Evolutionary conservation across 2,888 invertebrate species (phyloP).

Genomic region (Odontocolon sp.): DNA sequence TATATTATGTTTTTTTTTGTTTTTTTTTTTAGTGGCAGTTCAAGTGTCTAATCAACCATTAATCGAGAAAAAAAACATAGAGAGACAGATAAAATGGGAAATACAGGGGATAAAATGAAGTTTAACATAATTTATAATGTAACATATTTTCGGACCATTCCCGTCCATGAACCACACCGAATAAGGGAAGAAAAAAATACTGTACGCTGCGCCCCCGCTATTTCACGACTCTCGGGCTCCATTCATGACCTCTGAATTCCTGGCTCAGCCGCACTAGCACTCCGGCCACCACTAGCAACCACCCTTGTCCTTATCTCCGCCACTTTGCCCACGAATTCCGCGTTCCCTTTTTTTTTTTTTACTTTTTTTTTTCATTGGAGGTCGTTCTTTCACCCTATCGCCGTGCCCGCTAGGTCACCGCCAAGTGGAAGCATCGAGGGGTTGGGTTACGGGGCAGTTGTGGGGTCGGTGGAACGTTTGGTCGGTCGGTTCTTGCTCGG

Average conservation of each 20-base stretch:
- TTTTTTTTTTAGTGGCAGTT: neutral
- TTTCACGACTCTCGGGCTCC: neutral
- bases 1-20: neutral
- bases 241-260: constrained; percentile 27
- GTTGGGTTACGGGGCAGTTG: constrained; percentile 13
- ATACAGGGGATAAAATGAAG: constrained; percentile 7
- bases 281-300: constrained; percentile 29
- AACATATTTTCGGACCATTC: no score
- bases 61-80: neutral
- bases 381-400: constrained; percentile 61
- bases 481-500: constrained; percentile 27
- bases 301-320: constrained; percentile 51
- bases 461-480: constrained; percentile 1
- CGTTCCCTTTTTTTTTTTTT: constrained; percentile 45
- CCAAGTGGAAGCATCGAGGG: constrained; percentile 44
- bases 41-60: constrained; percentile 18
- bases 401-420: constrained; percentile 43
- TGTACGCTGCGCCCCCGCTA: neutral
- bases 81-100: neutral
- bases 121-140: constrained; percentile 9
- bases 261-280: constrained; percentile 5
- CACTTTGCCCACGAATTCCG: constrained; percentile 55
- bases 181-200: neutral
- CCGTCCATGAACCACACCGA: no score
- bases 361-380: constrained; percentile 43